Evolutionary conservation across 2,888 invertebrate genomes (phyloP), one percentile per base, ranked within the genome.

Genomic region (Oligia latruncula): DNA sequence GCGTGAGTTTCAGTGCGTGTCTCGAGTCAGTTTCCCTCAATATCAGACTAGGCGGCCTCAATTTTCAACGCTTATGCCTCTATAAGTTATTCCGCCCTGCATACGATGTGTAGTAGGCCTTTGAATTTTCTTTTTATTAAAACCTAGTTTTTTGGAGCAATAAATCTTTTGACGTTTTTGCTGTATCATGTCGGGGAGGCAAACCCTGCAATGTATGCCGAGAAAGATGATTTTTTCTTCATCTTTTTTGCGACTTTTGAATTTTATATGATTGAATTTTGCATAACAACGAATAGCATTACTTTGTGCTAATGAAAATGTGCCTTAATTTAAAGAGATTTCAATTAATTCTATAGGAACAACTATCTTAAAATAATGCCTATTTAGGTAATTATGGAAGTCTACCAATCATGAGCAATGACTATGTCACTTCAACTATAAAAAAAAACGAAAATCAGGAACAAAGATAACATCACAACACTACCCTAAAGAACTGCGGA

Each of bases 1-100:
- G 95, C 95, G 95, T 96, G 96, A 93, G 95, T 92, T 93, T 93
- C 90, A 91, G 94, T 96, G 96, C 96, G 96, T 97, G 96, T 92
- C 91, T 92, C 87, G 89, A 89, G 94, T 93, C 95, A 95, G 96
- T 97, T 96, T 94, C 94, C 95, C 94, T 92, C 91, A 90, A 93
- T 93, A 93, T 93, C 93, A 94, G 95, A 93, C 94, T 89, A 91
- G 92, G 91, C 93, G 96, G 93, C 96, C 96, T 96, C 96, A 95
- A 96, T 96, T 95, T 95, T 93, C 93, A 92, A 91, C 93, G 93
- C 94, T 94, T 93, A 94, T 94, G 92, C 93, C 91, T 89, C 94
- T 92, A 93, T 96, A 95, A 96, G 92, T 96, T 95, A 96, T 95
- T 94, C 92, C 92, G 91, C 94, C 95, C 95, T 95, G 94, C 95